Percentiles rank a stretch among this genome's conserved stretches.
phyloP scores from a whole-genome alignment of 2,888 invertebrate genomes.

The Quadriops clusia region DNA sequence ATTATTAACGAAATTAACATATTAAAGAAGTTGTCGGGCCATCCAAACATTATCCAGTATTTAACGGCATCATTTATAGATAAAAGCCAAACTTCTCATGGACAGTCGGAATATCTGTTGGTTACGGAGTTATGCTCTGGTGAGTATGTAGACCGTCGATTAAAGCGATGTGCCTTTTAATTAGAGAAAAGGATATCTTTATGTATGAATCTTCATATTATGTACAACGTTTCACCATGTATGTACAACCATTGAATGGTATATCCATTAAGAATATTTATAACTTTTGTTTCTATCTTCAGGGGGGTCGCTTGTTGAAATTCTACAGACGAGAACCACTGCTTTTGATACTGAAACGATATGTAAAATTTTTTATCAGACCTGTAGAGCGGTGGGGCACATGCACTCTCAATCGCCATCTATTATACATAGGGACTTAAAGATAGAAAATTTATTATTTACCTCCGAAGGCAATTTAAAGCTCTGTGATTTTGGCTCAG shows the following conservation, averaged over 20 bases:
- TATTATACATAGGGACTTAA: conserved; percentile 92
- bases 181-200: too few species aligned
- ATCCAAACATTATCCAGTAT: conserved; percentile 85
- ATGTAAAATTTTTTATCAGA: conserved; percentile 82
- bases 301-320: conserved; percentile 56
- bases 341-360: conserved; percentile 58
- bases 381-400: conserved; percentile 79
- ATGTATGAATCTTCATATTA: too few species aligned
- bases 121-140: conserved; percentile 90
- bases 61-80: conserved; percentile 73
- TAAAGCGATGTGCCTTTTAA: too few species aligned
- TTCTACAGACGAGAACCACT: conserved; percentile 45
- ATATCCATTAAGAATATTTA: too few species aligned
- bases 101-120: conserved; percentile 80
- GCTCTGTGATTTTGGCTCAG: conserved; percentile 95
- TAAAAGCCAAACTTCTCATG: conserved; percentile 65
- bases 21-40: conserved; percentile 80
- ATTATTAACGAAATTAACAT: conserved; percentile 74
- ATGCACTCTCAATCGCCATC: conserved; percentile 86
- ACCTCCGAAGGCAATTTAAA: conserved; percentile 78
- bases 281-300: conserved; percentile 16
- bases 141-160: conserved; percentile 16
- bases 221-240: too few species aligned
- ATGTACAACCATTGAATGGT: too few species aligned
- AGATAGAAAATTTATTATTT: conserved; percentile 89